A percentile compares a stretch with the other conserved stretches of the same genome.
Conservation (phyloP, 2,888 invertebrate species). For the Coelogynopora nodosa region DNA sequence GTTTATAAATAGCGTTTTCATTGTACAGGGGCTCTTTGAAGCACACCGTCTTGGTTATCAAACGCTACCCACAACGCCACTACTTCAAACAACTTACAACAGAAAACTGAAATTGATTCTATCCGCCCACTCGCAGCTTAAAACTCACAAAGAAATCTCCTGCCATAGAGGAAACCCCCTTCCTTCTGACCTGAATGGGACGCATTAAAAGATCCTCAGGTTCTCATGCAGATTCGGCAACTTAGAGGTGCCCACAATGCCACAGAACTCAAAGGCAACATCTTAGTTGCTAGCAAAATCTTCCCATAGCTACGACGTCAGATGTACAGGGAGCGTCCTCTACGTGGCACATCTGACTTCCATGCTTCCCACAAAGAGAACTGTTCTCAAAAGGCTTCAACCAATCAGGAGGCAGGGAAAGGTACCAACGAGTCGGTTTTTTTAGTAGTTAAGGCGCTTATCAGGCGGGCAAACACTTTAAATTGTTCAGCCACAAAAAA, state of each 20-base stretch:
- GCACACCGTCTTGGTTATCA: not conserved
- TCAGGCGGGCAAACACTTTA: no score
- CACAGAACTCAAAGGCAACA: not conserved
- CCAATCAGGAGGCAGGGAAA: no score
- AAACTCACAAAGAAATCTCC: not conserved
- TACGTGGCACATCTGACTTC: no score
- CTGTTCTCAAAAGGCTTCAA: no score
- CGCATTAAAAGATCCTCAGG: not conserved
- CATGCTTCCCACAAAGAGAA: no score
- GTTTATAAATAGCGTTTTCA: no score
- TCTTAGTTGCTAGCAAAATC: not conserved
- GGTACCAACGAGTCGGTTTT: no score
- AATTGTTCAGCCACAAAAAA: no score
- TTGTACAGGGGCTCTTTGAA: no score
- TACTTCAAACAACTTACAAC: not conserved
- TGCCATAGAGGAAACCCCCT: not conserved
- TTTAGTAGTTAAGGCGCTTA: no score
- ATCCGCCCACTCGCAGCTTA: not conserved
- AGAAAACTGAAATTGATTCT: not conserved
- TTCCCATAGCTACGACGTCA: not conserved
- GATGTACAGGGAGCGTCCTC: no score
- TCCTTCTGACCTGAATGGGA: not conserved
- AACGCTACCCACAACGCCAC: not conserved
- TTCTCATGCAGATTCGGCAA: not conserved
- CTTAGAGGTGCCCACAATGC: not conserved